Evolutionary conservation across 2,888 invertebrate species (phyloP).

Genomic region (Tinea semifulvella): DNA sequence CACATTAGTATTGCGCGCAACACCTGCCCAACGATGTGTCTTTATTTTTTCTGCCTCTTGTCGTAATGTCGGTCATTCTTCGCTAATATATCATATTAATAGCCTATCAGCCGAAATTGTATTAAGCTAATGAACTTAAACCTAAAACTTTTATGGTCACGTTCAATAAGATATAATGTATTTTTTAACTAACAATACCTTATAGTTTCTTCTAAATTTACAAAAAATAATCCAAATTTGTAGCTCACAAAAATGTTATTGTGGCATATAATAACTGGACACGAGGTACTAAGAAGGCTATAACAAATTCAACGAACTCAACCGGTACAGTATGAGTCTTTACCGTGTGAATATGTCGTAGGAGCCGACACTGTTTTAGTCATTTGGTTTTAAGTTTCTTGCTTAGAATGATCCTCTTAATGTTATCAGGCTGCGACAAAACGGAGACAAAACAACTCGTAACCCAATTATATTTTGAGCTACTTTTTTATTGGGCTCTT

Average conservation of each 20-base stretch:
- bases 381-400: slow-evolving; percentile 47
- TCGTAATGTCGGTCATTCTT: slow-evolving; percentile 64
- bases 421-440: not conserved
- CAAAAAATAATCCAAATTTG: not conserved
- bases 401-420: slow-evolving; percentile 5
- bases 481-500: not conserved
- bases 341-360: slow-evolving; percentile 61
- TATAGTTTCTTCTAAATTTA: not conserved
- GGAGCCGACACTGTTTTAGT: slow-evolving; percentile 40
- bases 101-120: slow-evolving; percentile 22
- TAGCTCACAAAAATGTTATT: not conserved
- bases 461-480: not conserved
- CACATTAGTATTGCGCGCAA: slow-evolving; percentile 62
- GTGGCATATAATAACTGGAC: slow-evolving; percentile 46
- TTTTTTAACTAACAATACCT: not conserved
- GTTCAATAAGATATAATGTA: not conserved
- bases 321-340: slow-evolving; percentile 60
- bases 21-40: slow-evolving; percentile 54
- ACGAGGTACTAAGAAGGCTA: slow-evolving; percentile 58
- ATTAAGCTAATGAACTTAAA: slow-evolving; percentile 3
- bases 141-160: not conserved
- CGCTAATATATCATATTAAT: slow-evolving; percentile 57
- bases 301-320: slow-evolving; percentile 67
- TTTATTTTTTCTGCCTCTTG: slow-evolving; percentile 55
- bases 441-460: not conserved